Evolutionary conservation across 2,888 invertebrate genomes (phyloP).

Genomic region (Harmothoe impar): DNA sequence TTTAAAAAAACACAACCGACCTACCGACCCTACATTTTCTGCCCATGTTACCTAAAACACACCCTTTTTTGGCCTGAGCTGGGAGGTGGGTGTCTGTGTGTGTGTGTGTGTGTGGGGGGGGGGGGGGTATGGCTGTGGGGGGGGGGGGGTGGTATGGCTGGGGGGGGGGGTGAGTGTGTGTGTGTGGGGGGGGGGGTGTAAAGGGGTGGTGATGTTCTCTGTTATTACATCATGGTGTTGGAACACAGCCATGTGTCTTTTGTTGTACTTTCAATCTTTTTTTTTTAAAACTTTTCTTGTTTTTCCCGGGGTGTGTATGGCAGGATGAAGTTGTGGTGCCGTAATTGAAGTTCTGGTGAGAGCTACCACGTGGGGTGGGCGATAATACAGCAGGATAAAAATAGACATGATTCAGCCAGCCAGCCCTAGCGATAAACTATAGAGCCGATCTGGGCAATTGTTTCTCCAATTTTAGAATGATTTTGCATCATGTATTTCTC

Average conservation of each 20-base stretch:
- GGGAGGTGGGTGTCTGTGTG: too few species aligned
- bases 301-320: neutral
- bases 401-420: too few species aligned
- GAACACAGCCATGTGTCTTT: neutral
- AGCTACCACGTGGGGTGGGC: too few species aligned
- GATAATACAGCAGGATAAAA: too few species aligned
- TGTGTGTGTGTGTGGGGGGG: too few species aligned
- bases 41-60: too few species aligned
- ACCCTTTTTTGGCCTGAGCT: neutral
- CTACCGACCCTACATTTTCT: too few species aligned
- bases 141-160: neutral
- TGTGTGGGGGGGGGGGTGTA: neutral
- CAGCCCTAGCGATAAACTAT: too few species aligned
- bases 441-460: too few species aligned
- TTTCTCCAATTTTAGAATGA: too few species aligned
- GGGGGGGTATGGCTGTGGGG: neutral
- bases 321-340: neutral
- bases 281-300: neutral
- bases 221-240: conserved; percentile 15
- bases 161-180: neutral
- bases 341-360: neutral
- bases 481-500: too few species aligned
- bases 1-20: too few species aligned
- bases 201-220: neutral
- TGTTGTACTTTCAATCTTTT: neutral